Conservation (phyloP, 2,113 vertebrate genomes). For the Myiopsitta monachus region DNA sequence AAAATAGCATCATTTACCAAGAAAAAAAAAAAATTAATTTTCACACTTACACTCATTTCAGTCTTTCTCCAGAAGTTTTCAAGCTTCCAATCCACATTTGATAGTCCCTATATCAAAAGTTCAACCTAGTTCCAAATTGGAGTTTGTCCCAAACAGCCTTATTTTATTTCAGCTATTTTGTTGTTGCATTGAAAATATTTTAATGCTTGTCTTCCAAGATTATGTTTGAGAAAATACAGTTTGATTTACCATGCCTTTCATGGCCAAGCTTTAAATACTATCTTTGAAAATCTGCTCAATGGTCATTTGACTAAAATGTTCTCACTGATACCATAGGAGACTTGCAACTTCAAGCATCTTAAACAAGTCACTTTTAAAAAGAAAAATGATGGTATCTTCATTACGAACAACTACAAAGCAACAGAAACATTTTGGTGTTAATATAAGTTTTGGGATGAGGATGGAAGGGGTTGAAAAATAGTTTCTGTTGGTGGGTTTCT, state of each 20-base stretch:
- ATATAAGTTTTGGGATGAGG: background rate
- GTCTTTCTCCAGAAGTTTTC: background rate
- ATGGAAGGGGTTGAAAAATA: background rate
- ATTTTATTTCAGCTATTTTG: background rate
- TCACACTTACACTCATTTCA: background rate
- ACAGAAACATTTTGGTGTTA: background rate
- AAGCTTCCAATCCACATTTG: background rate
- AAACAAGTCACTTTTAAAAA: background rate
- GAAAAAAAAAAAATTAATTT: background rate
- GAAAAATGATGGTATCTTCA: background rate
- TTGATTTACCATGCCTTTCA: background rate
- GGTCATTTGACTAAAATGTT: background rate
- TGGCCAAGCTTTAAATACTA: background rate
- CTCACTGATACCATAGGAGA: background rate
- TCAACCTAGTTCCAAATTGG: background rate
- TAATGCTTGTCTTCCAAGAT: background rate
- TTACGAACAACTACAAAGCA: background rate
- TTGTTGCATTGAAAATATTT: background rate
- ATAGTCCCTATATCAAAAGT: background rate
- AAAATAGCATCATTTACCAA: background rate
- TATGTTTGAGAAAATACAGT: background rate
- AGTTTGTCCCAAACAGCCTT: background rate
- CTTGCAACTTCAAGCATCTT: background rate
- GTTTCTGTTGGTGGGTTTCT: background rate
- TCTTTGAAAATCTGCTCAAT: background rate